Conservation (phyloP, 2,797 vertebrate genomes). For the Myoxocephalus aenaeus region DNA sequence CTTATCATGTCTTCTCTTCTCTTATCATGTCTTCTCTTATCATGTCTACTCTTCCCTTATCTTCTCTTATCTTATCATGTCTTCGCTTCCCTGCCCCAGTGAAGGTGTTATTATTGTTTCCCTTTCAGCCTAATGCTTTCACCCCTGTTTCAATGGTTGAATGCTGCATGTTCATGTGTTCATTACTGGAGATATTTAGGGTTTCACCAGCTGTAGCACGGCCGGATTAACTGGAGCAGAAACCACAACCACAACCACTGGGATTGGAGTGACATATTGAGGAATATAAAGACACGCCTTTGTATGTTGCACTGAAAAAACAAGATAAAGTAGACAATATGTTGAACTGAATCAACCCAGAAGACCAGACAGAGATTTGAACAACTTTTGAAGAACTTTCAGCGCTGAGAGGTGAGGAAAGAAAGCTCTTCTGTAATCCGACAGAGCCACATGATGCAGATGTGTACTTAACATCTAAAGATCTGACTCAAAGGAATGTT, state of each 20-base stretch:
- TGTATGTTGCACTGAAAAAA: background rate
- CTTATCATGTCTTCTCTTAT: too few species aligned
- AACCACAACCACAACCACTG: too few species aligned
- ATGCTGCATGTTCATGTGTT: background rate
- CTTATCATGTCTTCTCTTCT: too few species aligned
- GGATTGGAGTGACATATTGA: background rate
- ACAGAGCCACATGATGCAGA: slow-evolving; percentile 4
- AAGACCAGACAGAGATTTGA: background rate
- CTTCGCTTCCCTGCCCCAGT: background rate
- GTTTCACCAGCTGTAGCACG: too few species aligned
- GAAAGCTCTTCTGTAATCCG: background rate
- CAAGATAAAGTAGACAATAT: background rate
- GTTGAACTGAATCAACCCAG: too few species aligned
- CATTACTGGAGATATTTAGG: background rate
- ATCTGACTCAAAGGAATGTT: background rate
- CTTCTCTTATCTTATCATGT: too few species aligned
- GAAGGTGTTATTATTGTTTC: background rate
- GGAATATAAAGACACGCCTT: background rate
- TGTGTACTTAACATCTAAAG: background rate
- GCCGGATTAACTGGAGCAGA: too few species aligned
- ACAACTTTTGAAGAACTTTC: background rate
- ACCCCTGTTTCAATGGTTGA: background rate
- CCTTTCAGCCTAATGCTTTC: background rate
- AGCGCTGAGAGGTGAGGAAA: background rate
- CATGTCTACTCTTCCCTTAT: too few species aligned